phyloP scores from a whole-genome alignment of 2,888 invertebrate genomes.

The Apoda limacodes region DNA sequence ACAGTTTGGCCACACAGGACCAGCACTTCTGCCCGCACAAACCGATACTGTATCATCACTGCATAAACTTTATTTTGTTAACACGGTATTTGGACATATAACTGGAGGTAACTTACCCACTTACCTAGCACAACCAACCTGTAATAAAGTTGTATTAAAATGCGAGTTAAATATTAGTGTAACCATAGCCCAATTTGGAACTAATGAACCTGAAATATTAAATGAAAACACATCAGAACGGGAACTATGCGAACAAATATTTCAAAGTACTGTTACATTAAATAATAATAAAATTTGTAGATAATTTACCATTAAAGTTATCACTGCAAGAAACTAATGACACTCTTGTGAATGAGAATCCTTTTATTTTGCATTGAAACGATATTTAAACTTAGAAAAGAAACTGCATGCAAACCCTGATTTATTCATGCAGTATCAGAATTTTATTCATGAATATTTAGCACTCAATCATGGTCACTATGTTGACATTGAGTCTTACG shows the following conservation, averaged over 20 bases:
- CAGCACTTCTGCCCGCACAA: slow-evolving; percentile 9
- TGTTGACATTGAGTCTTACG: too few relatives aligned
- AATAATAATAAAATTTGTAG: slow-evolving; percentile 12
- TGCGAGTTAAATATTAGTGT: slow-evolving; percentile 8
- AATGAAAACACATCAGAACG: slow-evolving; percentile 11
- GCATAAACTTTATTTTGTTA: slow-evolving; percentile 7
- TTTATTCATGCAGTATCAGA: too few relatives aligned
- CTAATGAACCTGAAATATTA: slow-evolving; percentile 13
- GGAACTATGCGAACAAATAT: slow-evolving; percentile 13
- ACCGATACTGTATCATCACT: slow-evolving; percentile 10
- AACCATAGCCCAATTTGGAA: slow-evolving; percentile 4
- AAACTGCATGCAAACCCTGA: too few relatives aligned
- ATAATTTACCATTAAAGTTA: slow-evolving; percentile 15
- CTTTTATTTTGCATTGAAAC: slow-evolving; percentile 14
- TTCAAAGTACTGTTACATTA: slow-evolving; percentile 9
- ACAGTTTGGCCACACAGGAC: slow-evolving; percentile 5
- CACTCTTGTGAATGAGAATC: slow-evolving; percentile 21
- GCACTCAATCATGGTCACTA: too few relatives aligned
- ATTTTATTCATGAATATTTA: too few relatives aligned
- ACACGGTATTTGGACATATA: slow-evolving; percentile 12
- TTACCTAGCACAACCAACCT: neutral
- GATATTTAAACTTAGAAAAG: too few relatives aligned
- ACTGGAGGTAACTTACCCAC: slow-evolving; percentile 8
- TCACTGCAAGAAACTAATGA: too few relatives aligned
- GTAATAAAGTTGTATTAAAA: slow-evolving; percentile 1